Conservation (phyloP, 2,113 vertebrate genomes). For the Hemicordylus capensis region DNA sequence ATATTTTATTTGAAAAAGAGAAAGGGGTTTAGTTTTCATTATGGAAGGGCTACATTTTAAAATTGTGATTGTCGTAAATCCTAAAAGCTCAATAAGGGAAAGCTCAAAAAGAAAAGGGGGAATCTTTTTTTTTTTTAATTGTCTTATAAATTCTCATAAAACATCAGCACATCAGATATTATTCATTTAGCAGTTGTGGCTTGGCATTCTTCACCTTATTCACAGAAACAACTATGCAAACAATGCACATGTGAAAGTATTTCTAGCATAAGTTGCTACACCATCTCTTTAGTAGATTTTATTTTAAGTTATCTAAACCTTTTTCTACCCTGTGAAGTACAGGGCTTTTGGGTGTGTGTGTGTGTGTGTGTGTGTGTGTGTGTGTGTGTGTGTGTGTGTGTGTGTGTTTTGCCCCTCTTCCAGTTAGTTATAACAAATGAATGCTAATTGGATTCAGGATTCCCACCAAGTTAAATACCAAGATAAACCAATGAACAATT, state of each 20-base stretch:
- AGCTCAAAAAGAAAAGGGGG: neutral
- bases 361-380: no score
- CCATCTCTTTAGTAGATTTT: neutral
- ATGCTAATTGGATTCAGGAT: neutral
- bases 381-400: no score
- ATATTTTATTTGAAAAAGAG: neutral
- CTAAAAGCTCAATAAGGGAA: neutral
- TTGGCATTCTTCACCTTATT: neutral
- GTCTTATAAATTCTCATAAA: neutral
- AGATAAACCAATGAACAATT: slow-evolving; percentile 12
- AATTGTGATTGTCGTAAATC: neutral
- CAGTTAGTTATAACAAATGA: neutral
- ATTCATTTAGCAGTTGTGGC: neutral
- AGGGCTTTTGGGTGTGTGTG: no score
- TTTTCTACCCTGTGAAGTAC: neutral
- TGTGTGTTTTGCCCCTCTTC: neutral
- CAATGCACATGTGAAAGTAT: neutral
- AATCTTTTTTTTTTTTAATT: neutral
- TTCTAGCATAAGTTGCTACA: neutral
- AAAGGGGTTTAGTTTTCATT: neutral
- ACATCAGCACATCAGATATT: neutral
- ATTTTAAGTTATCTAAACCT: neutral
- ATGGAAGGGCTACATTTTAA: neutral
- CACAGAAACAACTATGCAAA: neutral
- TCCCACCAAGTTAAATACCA: slow-evolving; percentile 14